Evolutionary conservation across 2,113 vertebrate genomes (phyloP).

Genomic region (Odontophorus gujanensis): DNA sequence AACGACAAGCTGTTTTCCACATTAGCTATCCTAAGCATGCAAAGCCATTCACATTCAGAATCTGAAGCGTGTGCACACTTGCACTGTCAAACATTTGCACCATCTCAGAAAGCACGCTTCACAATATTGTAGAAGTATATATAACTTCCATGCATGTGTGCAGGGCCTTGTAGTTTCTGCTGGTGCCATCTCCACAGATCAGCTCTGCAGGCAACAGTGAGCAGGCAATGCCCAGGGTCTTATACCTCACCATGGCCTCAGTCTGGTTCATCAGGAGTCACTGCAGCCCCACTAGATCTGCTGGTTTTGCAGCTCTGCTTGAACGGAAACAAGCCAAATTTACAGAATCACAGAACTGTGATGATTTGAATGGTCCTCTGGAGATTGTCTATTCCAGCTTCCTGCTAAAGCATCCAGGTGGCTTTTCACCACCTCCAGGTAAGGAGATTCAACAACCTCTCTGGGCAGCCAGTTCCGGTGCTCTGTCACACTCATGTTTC

Average conservation of each 20-base stretch:
- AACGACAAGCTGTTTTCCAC: background rate
- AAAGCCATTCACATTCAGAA: background rate
- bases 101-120: background rate
- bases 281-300: background rate
- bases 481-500: too few species aligned
- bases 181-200: background rate
- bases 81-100: background rate
- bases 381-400: too few species aligned
- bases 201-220: background rate
- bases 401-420: too few species aligned
- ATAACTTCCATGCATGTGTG: accelerated
- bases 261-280: background rate
- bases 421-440: too few species aligned
- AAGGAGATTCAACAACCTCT: too few species aligned
- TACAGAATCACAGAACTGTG: background rate
- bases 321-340: background rate
- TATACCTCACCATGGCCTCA: background rate
- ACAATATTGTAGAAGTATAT: background rate
- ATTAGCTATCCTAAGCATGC: background rate
- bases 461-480: too few species aligned
- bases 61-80: background rate
- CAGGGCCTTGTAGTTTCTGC: background rate
- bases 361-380: too few species aligned
- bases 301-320: background rate
- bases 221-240: background rate